These are phyloP conservation scores for Enhydra lutris DNA, from an alignment of 2,113 vertebrate species.

Conservation along the genomic window DNA sequence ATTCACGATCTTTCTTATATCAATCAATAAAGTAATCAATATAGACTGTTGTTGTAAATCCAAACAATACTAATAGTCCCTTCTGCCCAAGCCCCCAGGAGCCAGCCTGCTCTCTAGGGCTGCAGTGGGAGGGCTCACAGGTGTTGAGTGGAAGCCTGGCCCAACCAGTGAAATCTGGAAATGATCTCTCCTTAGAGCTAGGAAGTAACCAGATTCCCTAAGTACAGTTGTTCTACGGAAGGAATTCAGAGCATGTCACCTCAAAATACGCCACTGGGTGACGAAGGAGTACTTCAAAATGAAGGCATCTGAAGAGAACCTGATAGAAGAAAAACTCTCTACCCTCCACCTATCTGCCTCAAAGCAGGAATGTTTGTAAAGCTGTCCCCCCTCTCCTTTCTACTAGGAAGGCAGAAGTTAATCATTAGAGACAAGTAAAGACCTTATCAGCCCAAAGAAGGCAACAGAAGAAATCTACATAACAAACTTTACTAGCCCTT, in stretches of 20 bases:
- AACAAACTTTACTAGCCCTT: neutral
- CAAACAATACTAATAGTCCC: no score
- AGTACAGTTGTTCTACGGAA: neutral
- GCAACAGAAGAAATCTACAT: neutral
- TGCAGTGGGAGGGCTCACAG: neutral
- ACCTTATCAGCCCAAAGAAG: neutral
- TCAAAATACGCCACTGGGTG: neutral
- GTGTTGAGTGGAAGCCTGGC: neutral
- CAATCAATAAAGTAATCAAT: neutral
- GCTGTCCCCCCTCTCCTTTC: no score
- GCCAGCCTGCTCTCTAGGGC: neutral
- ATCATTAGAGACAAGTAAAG: neutral
- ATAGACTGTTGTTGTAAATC: neutral
- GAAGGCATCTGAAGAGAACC: neutral
- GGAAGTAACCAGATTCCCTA: neutral
- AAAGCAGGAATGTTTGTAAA: neutral
- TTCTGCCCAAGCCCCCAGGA: fast-evolving
- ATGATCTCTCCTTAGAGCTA: neutral
- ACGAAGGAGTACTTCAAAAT: neutral
- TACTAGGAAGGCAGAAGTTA: neutral
- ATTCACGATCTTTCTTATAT: neutral
- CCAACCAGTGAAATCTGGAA: neutral
- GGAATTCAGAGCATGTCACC: neutral
- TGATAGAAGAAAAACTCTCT: neutral
- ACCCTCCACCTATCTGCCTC: neutral